phyloP scores from a whole-genome alignment of 2,888 invertebrate genomes.

The Nomada flava region DNA sequence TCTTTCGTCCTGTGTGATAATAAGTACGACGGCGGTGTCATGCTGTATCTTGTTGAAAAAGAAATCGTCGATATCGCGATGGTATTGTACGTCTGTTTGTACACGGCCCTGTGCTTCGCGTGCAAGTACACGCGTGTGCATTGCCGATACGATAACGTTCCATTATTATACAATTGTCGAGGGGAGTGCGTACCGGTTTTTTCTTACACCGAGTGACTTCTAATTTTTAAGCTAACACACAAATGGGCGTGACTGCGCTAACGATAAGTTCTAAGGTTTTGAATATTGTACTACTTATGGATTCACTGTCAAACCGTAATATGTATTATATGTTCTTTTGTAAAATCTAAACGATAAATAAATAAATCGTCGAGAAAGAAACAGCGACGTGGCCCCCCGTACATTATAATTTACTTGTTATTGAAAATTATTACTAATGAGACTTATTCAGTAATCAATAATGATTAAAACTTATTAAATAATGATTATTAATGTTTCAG shows the following conservation, averaged over 20 bases:
- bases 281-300: slow-evolving; percentile 68
- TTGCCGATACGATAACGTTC: background rate
- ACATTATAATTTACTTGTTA: too few relatives aligned
- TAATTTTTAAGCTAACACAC: slow-evolving; percentile 59
- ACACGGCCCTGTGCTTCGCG: slow-evolving; percentile 8
- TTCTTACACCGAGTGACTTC: slow-evolving; percentile 41
- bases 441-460: too few relatives aligned
- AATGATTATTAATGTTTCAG: too few relatives aligned
- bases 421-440: too few relatives aligned
- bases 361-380: slow-evolving; percentile 77
- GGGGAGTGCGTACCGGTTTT: slow-evolving; percentile 12
- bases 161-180: background rate
- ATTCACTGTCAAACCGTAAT: slow-evolving; percentile 79
- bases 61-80: slow-evolving; percentile 2
- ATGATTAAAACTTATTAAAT: too few relatives aligned
- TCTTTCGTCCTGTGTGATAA: slow-evolving; percentile 1
- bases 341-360: slow-evolving; percentile 80
- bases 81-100: background rate
- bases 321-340: slow-evolving; percentile 83
- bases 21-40: background rate
- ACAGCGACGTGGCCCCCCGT: background rate
- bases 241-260: slow-evolving; percentile 26
- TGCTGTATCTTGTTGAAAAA: background rate
- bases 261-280: slow-evolving; percentile 71
- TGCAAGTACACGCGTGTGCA: background rate